Evolutionary conservation across 1,140 invertebrate genomes (phyloP).

Genomic region (Drosophila murphyi): DNA sequence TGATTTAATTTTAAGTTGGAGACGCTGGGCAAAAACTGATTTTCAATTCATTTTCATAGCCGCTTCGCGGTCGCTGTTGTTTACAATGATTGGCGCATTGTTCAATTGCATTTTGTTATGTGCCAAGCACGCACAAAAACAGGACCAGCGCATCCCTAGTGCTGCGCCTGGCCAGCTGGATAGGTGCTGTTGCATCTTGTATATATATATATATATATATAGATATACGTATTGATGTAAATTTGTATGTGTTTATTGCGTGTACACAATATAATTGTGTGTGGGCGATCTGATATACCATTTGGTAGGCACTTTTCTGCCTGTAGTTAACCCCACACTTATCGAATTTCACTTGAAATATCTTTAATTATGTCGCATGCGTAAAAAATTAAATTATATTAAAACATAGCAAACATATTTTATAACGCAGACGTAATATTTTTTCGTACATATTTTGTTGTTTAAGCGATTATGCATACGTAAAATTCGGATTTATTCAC

Average conservation of each 20-base stretch:
- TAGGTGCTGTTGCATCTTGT: conserved; percentile 32
- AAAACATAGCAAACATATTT: no score
- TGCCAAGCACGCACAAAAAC: background rate
- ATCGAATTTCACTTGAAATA: background rate
- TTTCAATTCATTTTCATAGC: conserved; percentile 50
- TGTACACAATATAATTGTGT: background rate
- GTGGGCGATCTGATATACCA: conserved; percentile 6
- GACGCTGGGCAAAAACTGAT: conserved; percentile 40
- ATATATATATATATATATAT: no score
- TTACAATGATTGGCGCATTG: conserved; percentile 54
- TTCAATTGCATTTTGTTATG: conserved; percentile 43
- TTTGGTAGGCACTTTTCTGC: background rate
- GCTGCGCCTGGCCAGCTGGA: background rate
- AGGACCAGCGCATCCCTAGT: no score
- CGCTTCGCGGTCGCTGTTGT: conserved; percentile 42
- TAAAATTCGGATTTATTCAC: conserved; percentile 1
- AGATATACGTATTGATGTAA: conserved; percentile 3
- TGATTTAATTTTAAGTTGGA: conserved; percentile 75
- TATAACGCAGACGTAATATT: conserved; percentile 12
- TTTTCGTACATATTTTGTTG: background rate
- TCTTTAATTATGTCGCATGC: background rate
- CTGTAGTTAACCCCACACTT: background rate
- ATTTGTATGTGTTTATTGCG: background rate
- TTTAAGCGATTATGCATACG: background rate
- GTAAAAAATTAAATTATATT: no score